Conservation (phyloP, 2,888 invertebrate genomes). For the Gnatocerus cornutus region DNA sequence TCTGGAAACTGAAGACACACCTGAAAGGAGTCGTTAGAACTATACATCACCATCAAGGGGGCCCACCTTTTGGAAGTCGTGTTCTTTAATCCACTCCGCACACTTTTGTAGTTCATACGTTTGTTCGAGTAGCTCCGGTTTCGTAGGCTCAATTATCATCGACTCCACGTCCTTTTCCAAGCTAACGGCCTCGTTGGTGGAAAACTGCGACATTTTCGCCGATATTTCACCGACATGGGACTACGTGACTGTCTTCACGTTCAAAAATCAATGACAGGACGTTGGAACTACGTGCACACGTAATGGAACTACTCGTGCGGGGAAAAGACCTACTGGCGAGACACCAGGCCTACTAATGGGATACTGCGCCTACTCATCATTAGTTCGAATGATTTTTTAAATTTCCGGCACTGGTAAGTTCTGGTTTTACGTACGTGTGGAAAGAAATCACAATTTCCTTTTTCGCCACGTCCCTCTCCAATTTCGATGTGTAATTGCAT, state of each 20-base stretch:
- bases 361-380: neutral
- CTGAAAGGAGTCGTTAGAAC: conserved; percentile 70
- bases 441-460: neutral
- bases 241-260: conserved; percentile 46
- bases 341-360: neutral
- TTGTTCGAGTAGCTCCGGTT: conserved; percentile 67
- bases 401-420: no score
- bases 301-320: no score
- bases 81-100: conserved; percentile 80
- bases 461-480: conserved; percentile 5
- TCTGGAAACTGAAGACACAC: conserved; percentile 96
- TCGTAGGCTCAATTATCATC: conserved; percentile 53
- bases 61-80: conserved; percentile 78
- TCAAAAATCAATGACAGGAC: conserved; percentile 34
- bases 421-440: no score
- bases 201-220: conserved; percentile 69
- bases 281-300: conserved; percentile 19
- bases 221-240: conserved; percentile 29
- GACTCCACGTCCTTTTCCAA: conserved; percentile 72
- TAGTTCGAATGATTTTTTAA: no score
- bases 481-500: conserved; percentile 35
- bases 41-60: neutral
- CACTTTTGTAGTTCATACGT: conserved; percentile 78
- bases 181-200: conserved; percentile 73
- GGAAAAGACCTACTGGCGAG: neutral